Percentiles rank a stretch among this genome's conserved stretches.
phyloP scores from a whole-genome alignment of 2,888 invertebrate genomes.

The Pantelozetes paolii region DNA sequence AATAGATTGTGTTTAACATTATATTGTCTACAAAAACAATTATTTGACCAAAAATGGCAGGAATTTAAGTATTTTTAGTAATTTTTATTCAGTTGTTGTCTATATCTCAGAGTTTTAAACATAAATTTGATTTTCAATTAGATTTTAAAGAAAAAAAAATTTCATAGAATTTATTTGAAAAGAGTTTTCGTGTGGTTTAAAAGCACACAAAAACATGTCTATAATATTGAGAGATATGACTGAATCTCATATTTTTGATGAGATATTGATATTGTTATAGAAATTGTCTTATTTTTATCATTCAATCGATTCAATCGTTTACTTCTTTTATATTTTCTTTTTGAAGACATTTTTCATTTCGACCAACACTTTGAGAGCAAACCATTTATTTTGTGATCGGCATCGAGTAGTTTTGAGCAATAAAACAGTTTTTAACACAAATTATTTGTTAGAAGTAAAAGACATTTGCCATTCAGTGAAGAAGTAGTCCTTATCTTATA shows the following conservation, averaged over 20 bases:
- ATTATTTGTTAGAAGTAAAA: conserved; percentile 13
- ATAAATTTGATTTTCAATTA: neutral
- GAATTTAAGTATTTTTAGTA: conserved; percentile 10
- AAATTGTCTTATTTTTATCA: neutral
- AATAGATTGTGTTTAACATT: neutral
- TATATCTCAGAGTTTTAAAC: neutral
- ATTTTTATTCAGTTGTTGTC: neutral
- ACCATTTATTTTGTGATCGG: conserved; percentile 26
- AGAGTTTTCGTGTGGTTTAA: neutral
- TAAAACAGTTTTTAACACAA: conserved; percentile 21
- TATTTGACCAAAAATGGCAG: conserved; percentile 25
- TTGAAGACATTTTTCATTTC: neutral
- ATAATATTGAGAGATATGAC: conserved; percentile 15
- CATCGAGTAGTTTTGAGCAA: conserved; percentile 32
- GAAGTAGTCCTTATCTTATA: neutral
- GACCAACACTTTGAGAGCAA: conserved; percentile 11
- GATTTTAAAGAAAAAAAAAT: neutral
- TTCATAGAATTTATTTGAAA: neutral
- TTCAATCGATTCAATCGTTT: neutral
- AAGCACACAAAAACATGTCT: no score
- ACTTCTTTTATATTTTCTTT: no score
- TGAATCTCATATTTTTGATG: conserved; percentile 24
- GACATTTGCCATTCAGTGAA: conserved; percentile 11
- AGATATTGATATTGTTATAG: conserved; percentile 31
- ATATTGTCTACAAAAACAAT: conserved; percentile 11